phyloP scores from a whole-genome alignment of 2,888 invertebrate species.

The Heliconius charithonia region DNA sequence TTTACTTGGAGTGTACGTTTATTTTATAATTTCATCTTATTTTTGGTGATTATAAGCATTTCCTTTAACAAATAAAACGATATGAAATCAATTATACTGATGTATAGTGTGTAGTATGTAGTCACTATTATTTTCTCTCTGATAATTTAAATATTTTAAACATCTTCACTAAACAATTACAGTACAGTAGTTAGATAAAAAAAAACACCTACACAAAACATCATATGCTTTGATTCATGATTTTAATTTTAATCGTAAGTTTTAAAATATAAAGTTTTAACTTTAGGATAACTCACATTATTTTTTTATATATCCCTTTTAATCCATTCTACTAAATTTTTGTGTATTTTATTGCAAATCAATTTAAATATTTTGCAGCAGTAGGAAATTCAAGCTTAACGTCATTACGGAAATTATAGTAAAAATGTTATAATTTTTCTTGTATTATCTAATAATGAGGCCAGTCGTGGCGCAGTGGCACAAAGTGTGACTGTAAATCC shows the following conservation, averaged over 20 bases:
- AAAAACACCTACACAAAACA: not conserved
- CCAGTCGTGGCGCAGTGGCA: no score
- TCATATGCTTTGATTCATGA: not conserved
- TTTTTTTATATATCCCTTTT: slow-evolving; percentile 31
- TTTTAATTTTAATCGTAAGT: not conserved
- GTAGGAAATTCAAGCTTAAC: not conserved
- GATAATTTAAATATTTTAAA: not conserved
- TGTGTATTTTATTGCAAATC: not conserved
- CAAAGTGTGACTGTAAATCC: no score
- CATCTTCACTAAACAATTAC: not conserved
- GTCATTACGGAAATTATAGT: no score
- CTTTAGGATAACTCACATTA: slow-evolving; percentile 33
- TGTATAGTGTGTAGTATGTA: no score
- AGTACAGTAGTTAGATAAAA: not conserved
- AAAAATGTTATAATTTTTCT: no score
- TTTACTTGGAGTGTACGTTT: slow-evolving; percentile 3
- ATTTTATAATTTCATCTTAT: not conserved
- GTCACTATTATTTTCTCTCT: no score
- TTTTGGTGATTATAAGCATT: not conserved
- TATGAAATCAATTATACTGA: no score
- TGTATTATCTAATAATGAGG: no score
- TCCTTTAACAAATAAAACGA: no score
- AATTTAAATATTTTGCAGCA: not conserved
- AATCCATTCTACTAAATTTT: slow-evolving; percentile 16
- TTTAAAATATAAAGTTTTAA: slow-evolving; percentile 25